These are phyloP conservation scores for Brachycybe producta DNA, from an alignment of 2,888 invertebrate genomes.

Conservation along the genomic window DNA sequence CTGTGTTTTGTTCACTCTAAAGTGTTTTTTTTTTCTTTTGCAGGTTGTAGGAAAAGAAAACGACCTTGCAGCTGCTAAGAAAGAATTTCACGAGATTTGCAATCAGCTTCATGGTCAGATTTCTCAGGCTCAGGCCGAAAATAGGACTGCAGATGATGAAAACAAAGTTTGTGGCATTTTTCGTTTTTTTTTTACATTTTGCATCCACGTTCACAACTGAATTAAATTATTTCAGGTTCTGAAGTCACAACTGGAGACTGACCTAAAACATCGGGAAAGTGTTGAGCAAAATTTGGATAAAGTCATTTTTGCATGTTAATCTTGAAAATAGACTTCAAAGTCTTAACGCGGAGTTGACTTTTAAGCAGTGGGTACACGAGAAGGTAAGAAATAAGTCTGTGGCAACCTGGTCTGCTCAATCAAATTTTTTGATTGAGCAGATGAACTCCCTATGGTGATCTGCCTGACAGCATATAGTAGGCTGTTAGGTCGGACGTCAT, in stretches of 20 bases:
- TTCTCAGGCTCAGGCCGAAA: conserved; percentile 60
- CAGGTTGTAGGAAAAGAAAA: conserved; percentile 58
- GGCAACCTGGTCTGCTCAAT: too few relatives aligned
- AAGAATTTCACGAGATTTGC: conserved; percentile 58
- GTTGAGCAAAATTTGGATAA: conserved; percentile 81
- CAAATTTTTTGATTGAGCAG: too few relatives aligned
- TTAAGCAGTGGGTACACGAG: conserved; percentile 52
- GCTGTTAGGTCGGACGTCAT: too few relatives aligned
- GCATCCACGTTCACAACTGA: not conserved
- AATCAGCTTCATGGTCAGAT: conserved; percentile 58
- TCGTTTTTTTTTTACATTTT: not conserved
- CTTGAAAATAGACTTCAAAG: conserved; percentile 86
- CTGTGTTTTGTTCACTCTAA: too few relatives aligned
- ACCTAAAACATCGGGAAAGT: conserved; percentile 63
- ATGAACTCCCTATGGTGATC: too few relatives aligned
- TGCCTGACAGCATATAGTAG: too few relatives aligned
- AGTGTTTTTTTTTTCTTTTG: conserved; percentile 27
- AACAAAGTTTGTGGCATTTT: conserved; percentile 26
- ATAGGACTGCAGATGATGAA: conserved; percentile 65
- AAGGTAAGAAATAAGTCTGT: conserved; percentile 25
- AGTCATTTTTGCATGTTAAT: conserved; percentile 83
- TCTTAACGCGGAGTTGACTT: conserved; percentile 76
- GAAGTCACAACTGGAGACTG: conserved; percentile 50
- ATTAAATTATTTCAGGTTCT: conserved; percentile 51
- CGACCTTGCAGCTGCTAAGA: conserved; percentile 59